Evolutionary conservation across 2,888 invertebrate species (phyloP).

Genomic region (Phragmatobia fuliginosa): DNA sequence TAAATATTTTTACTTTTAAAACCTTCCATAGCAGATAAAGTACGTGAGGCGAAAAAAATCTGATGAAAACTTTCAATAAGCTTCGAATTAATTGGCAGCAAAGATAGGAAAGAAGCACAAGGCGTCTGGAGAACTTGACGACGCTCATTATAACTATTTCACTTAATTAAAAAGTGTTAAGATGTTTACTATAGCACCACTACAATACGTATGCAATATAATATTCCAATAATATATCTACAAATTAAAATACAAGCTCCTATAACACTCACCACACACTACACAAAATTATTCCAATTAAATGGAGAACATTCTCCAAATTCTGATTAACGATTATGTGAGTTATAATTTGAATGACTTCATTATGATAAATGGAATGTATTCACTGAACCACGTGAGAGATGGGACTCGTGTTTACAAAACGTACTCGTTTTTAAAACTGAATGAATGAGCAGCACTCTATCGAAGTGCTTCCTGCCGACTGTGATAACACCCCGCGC

Average conservation of each 20-base stretch:
- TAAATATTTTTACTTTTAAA: conserved; percentile 6
- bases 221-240: conserved; percentile 26
- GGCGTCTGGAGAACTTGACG: conserved; percentile 42
- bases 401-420: conserved; percentile 66
- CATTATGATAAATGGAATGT: conserved; percentile 32
- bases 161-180: conserved; percentile 48
- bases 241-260: conserved; percentile 31
- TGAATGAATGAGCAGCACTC: conserved; percentile 71
- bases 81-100: conserved; percentile 49
- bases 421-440: conserved; percentile 70
- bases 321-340: conserved; percentile 38
- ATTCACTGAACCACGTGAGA: conserved; percentile 26
- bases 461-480: conserved; percentile 72
- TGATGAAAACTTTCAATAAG: conserved; percentile 44
- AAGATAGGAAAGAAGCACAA: conserved; percentile 29
- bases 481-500: conserved; percentile 68
- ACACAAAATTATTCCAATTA: conserved; percentile 47
- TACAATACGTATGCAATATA: conserved; percentile 28
- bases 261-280: conserved; percentile 41
- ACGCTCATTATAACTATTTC: conserved; percentile 45
- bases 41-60: conserved; percentile 28
- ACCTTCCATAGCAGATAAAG: conserved; percentile 10
- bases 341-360: conserved; percentile 30
- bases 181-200: conserved; percentile 29
- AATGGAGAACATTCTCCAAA: conserved; percentile 43